These are phyloP conservation scores for Blomia tropicalis DNA, from an alignment of 2,888 invertebrate genomes.

Conservation along the genomic window DNA sequence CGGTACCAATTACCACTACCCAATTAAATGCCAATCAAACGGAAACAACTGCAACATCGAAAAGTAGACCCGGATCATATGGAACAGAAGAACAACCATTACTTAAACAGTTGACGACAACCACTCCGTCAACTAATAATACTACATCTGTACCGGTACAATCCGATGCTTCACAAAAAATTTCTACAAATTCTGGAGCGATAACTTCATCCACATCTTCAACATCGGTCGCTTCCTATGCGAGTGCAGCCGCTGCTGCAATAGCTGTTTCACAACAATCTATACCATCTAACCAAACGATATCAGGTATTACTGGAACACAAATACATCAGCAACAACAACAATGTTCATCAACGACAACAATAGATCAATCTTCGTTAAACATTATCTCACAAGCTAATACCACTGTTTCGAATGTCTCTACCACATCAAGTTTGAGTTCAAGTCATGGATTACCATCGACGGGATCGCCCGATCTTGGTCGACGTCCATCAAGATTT, in stretches of 20 bases:
- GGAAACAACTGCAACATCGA: not conserved
- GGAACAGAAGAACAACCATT: not conserved
- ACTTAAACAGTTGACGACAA: not conserved
- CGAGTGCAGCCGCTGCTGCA: not conserved
- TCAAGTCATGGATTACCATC: not conserved
- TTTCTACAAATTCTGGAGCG: no score
- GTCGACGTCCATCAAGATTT: conserved; percentile 5
- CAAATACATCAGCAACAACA: not conserved
- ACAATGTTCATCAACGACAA: not conserved
- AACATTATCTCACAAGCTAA: not conserved
- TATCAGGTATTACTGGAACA: not conserved
- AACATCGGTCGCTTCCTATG: not conserved
- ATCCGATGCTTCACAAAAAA: not conserved
- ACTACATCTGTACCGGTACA: not conserved
- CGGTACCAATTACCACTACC: not conserved
- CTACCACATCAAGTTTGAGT: not conserved
- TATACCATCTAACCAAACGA: not conserved
- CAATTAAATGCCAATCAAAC: not conserved
- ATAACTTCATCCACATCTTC: not conserved
- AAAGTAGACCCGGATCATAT: not conserved
- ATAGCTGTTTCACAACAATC: not conserved
- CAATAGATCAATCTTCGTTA: not conserved
- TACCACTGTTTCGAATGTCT: not conserved
- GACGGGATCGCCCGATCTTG: not conserved
- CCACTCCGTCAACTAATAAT: not conserved